Evolutionary conservation across 1,140 invertebrate species (phyloP).

Genomic region (Dreissena rostriformis): DNA sequence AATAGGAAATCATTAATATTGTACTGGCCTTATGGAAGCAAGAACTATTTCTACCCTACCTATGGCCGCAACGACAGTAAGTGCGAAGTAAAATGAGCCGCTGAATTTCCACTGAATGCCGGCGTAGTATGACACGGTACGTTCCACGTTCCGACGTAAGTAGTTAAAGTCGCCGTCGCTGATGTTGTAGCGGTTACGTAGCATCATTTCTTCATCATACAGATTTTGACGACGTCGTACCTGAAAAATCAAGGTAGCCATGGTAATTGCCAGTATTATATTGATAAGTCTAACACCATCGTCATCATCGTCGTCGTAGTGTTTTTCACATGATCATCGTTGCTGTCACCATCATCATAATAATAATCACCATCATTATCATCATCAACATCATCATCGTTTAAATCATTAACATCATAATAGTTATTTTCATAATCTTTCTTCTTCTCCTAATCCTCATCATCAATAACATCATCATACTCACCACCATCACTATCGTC

Average conservation of each 20-base stretch:
- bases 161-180: slow-evolving; percentile 94
- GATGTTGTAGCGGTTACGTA: slow-evolving; percentile 96
- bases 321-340: too few species aligned
- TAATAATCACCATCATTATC: too few species aligned
- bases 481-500: too few species aligned
- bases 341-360: too few species aligned
- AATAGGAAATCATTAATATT: not conserved
- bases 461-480: too few species aligned
- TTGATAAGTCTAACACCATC: too few species aligned
- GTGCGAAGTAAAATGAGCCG: slow-evolving; percentile 99
- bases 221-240: slow-evolving; percentile 82
- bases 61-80: slow-evolving; percentile 99
- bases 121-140: slow-evolving; percentile 98
- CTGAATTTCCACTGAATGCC: slow-evolving; percentile 94
- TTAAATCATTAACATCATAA: too few species aligned
- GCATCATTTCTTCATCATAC: slow-evolving; percentile 88
- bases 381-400: too few species aligned
- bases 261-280: too few species aligned
- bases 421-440: too few species aligned
- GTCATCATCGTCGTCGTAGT: too few species aligned
- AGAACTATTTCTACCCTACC: slow-evolving; percentile 84
- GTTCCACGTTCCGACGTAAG: slow-evolving; percentile 95
- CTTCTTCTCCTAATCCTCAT: too few species aligned
- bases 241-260: not conserved
- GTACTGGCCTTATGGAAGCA: not conserved